A percentile compares a stretch with the other conserved stretches of the same genome.
These are phyloP conservation scores for Popillia japonica DNA, from an alignment of 1,140 invertebrate genomes.

Conservation along the genomic window DNA sequence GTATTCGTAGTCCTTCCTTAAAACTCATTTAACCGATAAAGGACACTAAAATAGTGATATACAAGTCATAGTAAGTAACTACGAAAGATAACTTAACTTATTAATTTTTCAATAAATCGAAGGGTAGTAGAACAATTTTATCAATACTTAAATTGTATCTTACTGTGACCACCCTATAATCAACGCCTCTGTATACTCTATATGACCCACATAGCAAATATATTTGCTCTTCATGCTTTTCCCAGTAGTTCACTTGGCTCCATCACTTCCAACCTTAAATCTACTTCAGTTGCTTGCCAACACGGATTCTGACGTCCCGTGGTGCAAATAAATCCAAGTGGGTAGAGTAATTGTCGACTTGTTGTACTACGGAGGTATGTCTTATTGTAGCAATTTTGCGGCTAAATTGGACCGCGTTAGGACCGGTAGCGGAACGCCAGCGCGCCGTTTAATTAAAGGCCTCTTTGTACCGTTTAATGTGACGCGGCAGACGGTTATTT, in stretches of 20 bases:
- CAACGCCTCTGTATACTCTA: no score
- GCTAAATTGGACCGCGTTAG: slow-evolving; percentile 31
- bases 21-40: no score
- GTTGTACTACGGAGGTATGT: slow-evolving; percentile 21
- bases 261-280: neutral
- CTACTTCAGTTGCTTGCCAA: neutral
- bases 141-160: no score
- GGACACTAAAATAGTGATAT: no score
- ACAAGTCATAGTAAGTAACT: no score
- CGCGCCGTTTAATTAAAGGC: slow-evolving; percentile 23
- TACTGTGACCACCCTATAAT: no score
- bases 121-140: no score
- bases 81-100: no score
- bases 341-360: slow-evolving; percentile 31
- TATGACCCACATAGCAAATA: no score
- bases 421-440: neutral
- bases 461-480: slow-evolving; percentile 24
- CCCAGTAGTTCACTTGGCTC: neutral
- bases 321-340: slow-evolving; percentile 21
- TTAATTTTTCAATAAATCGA: no score
- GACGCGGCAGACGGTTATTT: slow-evolving; percentile 26
- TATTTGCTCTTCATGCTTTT: neutral
- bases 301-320: slow-evolving; percentile 7
- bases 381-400: slow-evolving; percentile 29
- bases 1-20: no score